Evolutionary conservation across 2,113 vertebrate genomes (phyloP).

Genomic region (Hippocampus mohnikei): DNA sequence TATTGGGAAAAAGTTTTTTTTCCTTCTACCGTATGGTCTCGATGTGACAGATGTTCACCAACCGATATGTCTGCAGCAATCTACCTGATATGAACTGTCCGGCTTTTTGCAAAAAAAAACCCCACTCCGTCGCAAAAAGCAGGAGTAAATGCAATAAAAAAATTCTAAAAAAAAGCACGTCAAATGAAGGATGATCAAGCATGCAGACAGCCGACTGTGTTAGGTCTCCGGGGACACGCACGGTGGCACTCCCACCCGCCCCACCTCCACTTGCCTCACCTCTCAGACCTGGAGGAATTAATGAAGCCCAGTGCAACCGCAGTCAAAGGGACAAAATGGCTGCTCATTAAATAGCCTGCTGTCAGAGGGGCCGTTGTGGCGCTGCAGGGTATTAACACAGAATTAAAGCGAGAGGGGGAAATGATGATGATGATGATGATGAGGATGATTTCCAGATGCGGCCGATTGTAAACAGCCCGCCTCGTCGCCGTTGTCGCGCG

Average conservation of each 20-base stretch:
- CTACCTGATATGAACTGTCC: neutral
- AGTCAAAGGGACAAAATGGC: constrained; percentile 69
- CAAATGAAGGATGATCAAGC: constrained; percentile 13
- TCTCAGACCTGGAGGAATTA: constrained; percentile 73
- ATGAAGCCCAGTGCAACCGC: constrained; percentile 81
- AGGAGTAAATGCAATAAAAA: neutral
- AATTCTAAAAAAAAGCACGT: neutral
- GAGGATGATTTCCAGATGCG: constrained; percentile 26
- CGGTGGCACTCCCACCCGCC: neutral
- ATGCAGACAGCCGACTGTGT: constrained; percentile 28
- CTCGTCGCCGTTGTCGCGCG: constrained; percentile 14
- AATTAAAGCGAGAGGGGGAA: constrained; percentile 14
- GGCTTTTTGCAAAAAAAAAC: neutral
- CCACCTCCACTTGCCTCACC: constrained; percentile 35
- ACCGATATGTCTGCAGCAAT: no score
- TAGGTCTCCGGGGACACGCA: constrained; percentile 35
- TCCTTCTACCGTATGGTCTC: no score
- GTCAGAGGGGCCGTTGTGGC: constrained; percentile 55
- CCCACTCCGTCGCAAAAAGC: neutral
- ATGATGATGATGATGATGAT: constrained; percentile 17
- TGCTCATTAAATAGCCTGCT: constrained; percentile 67
- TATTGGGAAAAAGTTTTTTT: no score
- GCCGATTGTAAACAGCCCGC: constrained; percentile 37
- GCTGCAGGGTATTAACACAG: constrained; percentile 47
- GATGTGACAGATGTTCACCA: no score